Evolutionary conservation across 2,113 vertebrate genomes (phyloP), one percentile per base, ranked within the genome.

Genomic region (Tapirus terrestris): DNA sequence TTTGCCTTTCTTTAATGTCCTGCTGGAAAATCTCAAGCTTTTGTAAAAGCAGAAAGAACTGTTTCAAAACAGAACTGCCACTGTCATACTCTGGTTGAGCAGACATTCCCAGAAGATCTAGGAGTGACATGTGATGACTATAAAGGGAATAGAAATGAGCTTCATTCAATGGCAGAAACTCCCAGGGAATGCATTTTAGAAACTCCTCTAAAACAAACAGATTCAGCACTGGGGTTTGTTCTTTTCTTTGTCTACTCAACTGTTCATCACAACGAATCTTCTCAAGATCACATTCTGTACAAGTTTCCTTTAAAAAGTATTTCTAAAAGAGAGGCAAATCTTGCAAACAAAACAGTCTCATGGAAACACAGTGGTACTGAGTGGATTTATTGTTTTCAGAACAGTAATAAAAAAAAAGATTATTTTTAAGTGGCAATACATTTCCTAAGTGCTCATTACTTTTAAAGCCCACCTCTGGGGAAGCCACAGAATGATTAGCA

Each of bases 161-260:
- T 92, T 89, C 56, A 60, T 68, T 95, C 86, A 83, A 2, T 68
- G 36, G 89, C 68, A 96, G 86, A 97, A 81, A 94, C 56, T 96
- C 96, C 95, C 89, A 92, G 75, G 75, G 65, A 96, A 97, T 77
- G 51, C 23, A 91, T 56, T 58, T 94, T 56, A 87, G 82, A 92
- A 96, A 95, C 51, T 97, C 89, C 89, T 80, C 75, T 80, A 84
- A 95, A 97, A 89, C 79, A 89, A 97, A 97, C 81, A 96, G 89
- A 94, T 76, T 88, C 56, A 45, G 86, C 16, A 29, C 89, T 95
- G 61, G 8, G 25, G 51, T 70, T 95, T 85, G 91, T 89, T 51
- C 87, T 89, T 95, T 68, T 88, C 83, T 96, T 95, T 65, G 7
- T 96, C 61, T 92, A 4, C 79, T 79, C 76, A 61, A 43, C 58